A percentile compares a stretch with the other conserved stretches of the same genome.
Conservation (phyloP, 2,113 vertebrate genomes). For the Ceyx cyanopectus region DNA sequence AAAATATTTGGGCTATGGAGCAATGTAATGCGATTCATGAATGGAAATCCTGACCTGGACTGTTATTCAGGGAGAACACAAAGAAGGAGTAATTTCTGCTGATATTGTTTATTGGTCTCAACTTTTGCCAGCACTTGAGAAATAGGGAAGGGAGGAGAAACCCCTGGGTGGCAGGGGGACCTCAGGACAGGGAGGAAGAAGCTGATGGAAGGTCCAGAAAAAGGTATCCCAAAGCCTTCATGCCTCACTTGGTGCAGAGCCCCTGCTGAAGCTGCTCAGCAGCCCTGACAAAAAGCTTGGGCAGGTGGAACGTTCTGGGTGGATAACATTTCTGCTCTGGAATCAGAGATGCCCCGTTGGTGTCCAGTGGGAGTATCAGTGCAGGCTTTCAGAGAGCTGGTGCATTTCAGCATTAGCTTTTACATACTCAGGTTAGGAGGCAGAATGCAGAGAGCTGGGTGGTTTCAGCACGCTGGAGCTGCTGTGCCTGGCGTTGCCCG, state of each 20-base stretch:
- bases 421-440: not conserved
- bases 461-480: not conserved
- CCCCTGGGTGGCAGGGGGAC: fast-evolving
- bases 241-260: not conserved
- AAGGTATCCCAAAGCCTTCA: not conserved
- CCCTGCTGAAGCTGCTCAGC: not conserved
- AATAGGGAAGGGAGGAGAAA: not conserved
- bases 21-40: not conserved
- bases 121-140: not conserved
- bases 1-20: not conserved
- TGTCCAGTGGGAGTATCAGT: not conserved
- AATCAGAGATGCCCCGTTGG: fast-evolving
- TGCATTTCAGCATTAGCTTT: not conserved
- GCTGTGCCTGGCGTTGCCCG: not conserved
- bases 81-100: not conserved
- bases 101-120: not conserved
- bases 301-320: not conserved
- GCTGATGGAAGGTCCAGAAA: fast-evolving
- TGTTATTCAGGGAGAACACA: not conserved
- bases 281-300: not conserved
- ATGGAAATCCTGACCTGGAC: not conserved
- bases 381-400: not conserved
- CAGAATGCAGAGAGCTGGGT: not conserved
- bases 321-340: fast-evolving
- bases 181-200: not conserved